Percentiles rank a stretch among this genome's conserved stretches.
Conservation (phyloP, 2,888 invertebrate genomes). For the Coremacera marginata region DNA sequence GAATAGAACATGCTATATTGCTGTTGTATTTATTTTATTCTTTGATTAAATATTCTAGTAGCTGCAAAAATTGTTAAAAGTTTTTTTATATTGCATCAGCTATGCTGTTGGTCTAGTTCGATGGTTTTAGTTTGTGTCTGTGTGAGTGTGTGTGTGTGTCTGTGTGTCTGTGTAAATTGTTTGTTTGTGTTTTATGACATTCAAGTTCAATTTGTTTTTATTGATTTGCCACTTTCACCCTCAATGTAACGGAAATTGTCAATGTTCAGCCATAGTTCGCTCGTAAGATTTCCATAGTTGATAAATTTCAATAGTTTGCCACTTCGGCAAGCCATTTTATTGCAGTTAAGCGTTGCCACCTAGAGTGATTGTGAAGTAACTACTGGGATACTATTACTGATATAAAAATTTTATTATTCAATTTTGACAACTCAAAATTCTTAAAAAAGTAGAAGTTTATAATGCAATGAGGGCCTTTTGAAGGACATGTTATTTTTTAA, state of each 20-base stretch:
- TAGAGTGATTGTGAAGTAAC: background rate
- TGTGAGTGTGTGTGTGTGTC: constrained; percentile 28
- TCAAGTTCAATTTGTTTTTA: constrained; percentile 65
- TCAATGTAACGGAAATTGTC: constrained; percentile 65
- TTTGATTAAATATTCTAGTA: background rate
- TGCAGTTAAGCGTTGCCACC: constrained; percentile 7
- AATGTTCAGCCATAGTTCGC: constrained; percentile 62
- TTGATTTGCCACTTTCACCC: constrained; percentile 65
- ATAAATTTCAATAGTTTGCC: constrained; percentile 36
- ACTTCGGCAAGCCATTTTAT: background rate
- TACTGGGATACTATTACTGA: background rate
- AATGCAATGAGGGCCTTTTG: too few species aligned
- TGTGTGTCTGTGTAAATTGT: constrained; percentile 28
- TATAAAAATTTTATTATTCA: background rate
- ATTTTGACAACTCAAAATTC: background rate
- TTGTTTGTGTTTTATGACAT: constrained; percentile 59
- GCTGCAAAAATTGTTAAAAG: constrained; percentile 1
- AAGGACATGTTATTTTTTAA: too few species aligned
- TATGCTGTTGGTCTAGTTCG: background rate
- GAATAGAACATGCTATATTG: background rate
- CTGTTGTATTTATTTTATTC: background rate
- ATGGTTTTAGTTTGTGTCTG: background rate
- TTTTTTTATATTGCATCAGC: background rate
- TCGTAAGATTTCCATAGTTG: constrained; percentile 35
- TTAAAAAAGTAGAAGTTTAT: too few species aligned